These are phyloP conservation scores for Malurus leucopterus DNA, from an alignment of 2,797 vertebrate genomes.

Conservation along the genomic window DNA sequence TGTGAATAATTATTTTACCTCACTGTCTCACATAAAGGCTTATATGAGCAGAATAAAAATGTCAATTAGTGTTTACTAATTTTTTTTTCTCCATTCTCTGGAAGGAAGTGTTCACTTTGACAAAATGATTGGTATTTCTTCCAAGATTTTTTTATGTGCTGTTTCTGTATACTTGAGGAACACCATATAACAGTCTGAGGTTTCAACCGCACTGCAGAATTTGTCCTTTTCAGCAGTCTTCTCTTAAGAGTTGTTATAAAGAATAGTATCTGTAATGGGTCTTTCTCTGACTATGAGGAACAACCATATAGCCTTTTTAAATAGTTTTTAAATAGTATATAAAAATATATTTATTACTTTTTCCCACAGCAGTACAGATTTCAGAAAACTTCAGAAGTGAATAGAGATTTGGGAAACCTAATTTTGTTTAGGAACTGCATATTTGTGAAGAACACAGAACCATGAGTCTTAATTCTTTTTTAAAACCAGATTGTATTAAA, in stretches of 20 bases:
- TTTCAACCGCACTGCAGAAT: conserved; percentile 15
- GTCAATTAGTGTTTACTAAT: not conserved
- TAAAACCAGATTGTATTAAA: not conserved
- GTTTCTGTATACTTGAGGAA: not conserved
- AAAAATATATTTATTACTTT: too few relatives aligned
- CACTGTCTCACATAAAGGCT: not conserved
- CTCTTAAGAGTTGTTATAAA: conserved; percentile 15
- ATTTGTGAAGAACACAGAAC: not conserved
- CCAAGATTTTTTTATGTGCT: not conserved
- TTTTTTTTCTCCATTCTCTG: not conserved
- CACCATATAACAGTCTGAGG: not conserved
- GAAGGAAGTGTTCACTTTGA: not conserved
- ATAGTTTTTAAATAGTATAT: too few relatives aligned
- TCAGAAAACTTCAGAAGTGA: not conserved
- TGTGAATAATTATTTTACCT: not conserved
- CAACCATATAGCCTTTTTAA: not conserved
- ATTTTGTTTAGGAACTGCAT: not conserved
- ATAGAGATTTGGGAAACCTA: not conserved
- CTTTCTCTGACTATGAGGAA: conserved; percentile 18
- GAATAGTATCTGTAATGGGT: not conserved
- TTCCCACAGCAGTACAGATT: not conserved
- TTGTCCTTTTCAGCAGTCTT: conserved; percentile 8
- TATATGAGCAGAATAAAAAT: not conserved
- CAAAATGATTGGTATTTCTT: not conserved
- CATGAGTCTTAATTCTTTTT: not conserved